These are phyloP conservation scores for Piezodorus guildinii DNA, from an alignment of 1,140 invertebrate species.

Conservation along the genomic window DNA sequence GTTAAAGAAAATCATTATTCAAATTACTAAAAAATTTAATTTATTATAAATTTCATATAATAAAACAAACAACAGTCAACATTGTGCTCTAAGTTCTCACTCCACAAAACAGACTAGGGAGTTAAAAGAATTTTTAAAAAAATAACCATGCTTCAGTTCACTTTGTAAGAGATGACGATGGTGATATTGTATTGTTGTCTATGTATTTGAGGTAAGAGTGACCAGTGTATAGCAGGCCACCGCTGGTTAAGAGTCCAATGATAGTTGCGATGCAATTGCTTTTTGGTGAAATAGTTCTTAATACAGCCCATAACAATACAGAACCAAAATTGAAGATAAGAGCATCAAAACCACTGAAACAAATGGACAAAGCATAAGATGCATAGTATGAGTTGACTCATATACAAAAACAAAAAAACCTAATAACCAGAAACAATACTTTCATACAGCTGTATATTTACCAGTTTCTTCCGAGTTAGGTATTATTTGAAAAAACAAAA, in stretches of 20 bases:
- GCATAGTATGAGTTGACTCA: no score
- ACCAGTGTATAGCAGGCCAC: conserved; percentile 46
- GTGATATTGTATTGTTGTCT: conserved; percentile 30
- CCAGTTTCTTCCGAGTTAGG: no score
- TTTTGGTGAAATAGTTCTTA: conserved; percentile 50
- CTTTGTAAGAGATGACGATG: neutral
- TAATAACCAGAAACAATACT: no score
- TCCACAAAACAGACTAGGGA: conserved; percentile 2
- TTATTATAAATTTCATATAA: neutral
- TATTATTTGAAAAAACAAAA: no score
- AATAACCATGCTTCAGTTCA: neutral
- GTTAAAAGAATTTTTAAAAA: neutral
- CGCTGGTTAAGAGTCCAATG: conserved; percentile 46
- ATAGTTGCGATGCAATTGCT: conserved; percentile 46
- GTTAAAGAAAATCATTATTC: no score
- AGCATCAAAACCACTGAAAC: conserved; percentile 45
- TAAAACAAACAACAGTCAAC: neutral
- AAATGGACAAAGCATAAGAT: neutral
- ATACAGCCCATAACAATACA: conserved; percentile 55
- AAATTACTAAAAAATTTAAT: no score
- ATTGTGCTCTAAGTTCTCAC: conserved; percentile 2
- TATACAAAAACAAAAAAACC: no score
- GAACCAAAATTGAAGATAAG: conserved; percentile 58
- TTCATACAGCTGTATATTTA: no score
- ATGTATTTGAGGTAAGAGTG: conserved; percentile 43